phyloP scores from a whole-genome alignment of 2,888 invertebrate genomes.

The Tigriopus californicus region DNA sequence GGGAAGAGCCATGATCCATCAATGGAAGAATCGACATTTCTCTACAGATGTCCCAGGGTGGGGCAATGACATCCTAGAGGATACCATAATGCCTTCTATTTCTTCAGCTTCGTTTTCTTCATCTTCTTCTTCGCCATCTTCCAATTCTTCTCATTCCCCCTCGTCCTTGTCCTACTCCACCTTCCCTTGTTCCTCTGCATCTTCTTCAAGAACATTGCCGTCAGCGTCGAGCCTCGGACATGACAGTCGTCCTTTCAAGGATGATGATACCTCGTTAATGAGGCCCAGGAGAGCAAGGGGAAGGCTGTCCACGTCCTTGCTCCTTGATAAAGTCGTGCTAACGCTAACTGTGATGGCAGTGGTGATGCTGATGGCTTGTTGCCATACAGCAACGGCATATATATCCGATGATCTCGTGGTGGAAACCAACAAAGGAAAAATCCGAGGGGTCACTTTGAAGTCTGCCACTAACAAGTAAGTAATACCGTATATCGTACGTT shows the following conservation, averaged over 20 bases:
- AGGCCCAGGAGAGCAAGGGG: no score
- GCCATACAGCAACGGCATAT: slow-evolving; percentile 18
- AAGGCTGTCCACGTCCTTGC: neutral
- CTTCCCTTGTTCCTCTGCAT: neutral
- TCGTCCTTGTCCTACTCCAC: neutral
- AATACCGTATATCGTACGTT: no score
- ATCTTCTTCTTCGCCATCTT: neutral
- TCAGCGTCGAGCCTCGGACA: neutral
- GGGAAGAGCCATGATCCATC: no score
- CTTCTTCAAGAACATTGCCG: neutral
- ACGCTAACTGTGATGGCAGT: neutral
- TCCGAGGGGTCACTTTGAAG: slow-evolving; percentile 50
- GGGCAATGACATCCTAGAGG: no score
- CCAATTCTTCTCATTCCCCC: neutral
- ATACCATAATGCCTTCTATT: neutral
- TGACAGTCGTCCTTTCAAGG: no score
- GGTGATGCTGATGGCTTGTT: slow-evolving; percentile 17
- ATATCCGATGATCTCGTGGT: slow-evolving; percentile 52
- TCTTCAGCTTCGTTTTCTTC: neutral
- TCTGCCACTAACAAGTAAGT: slow-evolving; percentile 47
- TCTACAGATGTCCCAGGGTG: no score
- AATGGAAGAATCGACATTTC: no score
- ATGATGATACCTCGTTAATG: no score
- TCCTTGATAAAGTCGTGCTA: neutral
- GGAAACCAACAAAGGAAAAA: slow-evolving; percentile 48